Evolutionary conservation across 1,140 invertebrate genomes (phyloP).

Genomic region (Aphidius ervi): DNA sequence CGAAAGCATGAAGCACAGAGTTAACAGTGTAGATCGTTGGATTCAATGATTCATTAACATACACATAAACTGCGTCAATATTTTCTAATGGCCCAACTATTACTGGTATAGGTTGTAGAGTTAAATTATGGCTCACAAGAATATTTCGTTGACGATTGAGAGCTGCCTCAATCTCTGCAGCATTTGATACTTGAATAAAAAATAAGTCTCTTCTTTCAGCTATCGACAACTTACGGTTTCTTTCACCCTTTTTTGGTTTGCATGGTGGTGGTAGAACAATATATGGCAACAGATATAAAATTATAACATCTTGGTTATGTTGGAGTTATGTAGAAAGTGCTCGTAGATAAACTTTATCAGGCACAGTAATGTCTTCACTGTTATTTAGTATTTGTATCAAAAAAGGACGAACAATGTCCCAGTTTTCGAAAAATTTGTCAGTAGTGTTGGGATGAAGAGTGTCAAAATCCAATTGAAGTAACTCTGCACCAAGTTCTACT

Average conservation of each 20-base stretch:
- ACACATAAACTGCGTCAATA: neutral
- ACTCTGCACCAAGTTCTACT: neutral
- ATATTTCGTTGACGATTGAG: neutral
- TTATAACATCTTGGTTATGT: neutral
- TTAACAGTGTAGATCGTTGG: neutral
- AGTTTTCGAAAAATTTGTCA: neutral
- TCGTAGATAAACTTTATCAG: neutral
- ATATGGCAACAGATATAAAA: neutral
- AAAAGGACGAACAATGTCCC: neutral
- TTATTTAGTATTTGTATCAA: neutral
- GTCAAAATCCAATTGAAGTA: slow-evolving; percentile 1
- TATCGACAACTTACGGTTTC: neutral
- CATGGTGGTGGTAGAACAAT: neutral
- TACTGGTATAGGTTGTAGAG: neutral
- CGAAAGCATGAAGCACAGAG: neutral
- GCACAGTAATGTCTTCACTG: neutral
- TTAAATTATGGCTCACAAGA: neutral
- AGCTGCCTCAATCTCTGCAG: neutral
- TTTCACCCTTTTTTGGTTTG: neutral
- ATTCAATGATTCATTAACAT: neutral
- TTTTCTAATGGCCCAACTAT: neutral
- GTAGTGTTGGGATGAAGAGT: neutral
- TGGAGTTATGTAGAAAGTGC: neutral
- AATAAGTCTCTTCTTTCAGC: neutral
- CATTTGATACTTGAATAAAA: neutral